Evolutionary conservation across 2,797 vertebrate species (phyloP).

Genomic region (Antennarius maculatus): DNA sequence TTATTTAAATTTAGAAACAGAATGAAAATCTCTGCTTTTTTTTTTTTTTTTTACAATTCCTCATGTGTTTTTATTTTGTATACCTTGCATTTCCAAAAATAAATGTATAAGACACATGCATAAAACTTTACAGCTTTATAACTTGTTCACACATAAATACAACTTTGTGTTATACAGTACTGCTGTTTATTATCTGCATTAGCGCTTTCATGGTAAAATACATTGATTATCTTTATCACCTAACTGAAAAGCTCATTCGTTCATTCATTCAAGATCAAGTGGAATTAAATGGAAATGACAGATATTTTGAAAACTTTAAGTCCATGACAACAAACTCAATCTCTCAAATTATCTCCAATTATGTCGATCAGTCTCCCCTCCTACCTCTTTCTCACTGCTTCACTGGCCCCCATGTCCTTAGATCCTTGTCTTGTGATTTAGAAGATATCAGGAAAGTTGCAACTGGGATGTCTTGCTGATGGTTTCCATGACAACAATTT

Average conservation of each 20-base stretch:
- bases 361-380: neutral
- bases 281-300: neutral
- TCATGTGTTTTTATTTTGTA: neutral
- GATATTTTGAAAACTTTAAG: neutral
- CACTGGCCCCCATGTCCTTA: conserved; percentile 2
- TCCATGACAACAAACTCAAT: neutral
- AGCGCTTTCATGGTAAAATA: conserved; percentile 3
- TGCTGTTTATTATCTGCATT: neutral
- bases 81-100: neutral
- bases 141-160: neutral
- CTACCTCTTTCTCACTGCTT: conserved; percentile 11
- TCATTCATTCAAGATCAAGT: neutral
- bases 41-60: neutral
- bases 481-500: no score
- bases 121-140: no score
- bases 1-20: conserved; percentile 3
- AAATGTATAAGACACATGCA: no score
- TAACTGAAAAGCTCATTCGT: no score
- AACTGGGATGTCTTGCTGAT: no score
- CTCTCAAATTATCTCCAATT: conserved; percentile 2
- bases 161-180: conserved; percentile 16
- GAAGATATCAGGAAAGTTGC: no score
- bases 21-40: neutral
- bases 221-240: neutral
- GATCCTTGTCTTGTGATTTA: neutral